Evolutionary conservation across 2,888 invertebrate genomes (phyloP), one percentile per base, ranked within the genome.

Genomic region (Sepiola atlantica): DNA sequence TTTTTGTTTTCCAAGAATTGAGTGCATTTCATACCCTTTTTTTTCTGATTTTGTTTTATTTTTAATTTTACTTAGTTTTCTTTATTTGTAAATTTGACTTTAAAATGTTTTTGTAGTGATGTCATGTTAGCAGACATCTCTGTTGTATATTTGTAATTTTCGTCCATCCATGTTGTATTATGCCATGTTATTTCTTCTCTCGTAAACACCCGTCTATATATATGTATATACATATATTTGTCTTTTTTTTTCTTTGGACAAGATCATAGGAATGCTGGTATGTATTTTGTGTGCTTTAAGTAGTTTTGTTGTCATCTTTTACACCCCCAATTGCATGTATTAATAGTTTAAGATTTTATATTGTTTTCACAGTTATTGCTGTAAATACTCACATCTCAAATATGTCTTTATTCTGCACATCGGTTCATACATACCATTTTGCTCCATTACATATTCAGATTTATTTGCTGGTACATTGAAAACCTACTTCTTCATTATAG

Each of bases 241-340:
- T 93, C 94, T 94, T 95, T 95, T 94, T 93, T 94, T 94, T 94
- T 92, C 55, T 77, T 77, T 77, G 77, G 93, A 94, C 61, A 96
- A 96, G 96, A 96, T 96, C 95, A 96, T 96, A 95, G 96, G 96
- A 96, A 95, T 96, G 91, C 95, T 96, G 96, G 96, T 97, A 96
- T 95, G 96, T 97, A 96, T 95, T 93, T 93, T 55, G 35, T 92
- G 92, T 92, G 92, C 92, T 92, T 92, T 55, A 45, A 45, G 92
- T 92, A 45, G 92, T 21, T 55, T 16, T 45, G 55, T 92, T 92
- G n/a, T 45, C 28, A 28, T 55, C n/a, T 54, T 28, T 12, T 16
- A n/a, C 16, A 16, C 32, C 77, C 28, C 77, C 77, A 32, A 77
- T 77, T 77, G 77, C 77, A 77, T 77, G 77, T 16, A 77, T n/a